Evolutionary conservation across 2,113 vertebrate genomes (phyloP).

Genomic region (Oncorhynchus kisutch): DNA sequence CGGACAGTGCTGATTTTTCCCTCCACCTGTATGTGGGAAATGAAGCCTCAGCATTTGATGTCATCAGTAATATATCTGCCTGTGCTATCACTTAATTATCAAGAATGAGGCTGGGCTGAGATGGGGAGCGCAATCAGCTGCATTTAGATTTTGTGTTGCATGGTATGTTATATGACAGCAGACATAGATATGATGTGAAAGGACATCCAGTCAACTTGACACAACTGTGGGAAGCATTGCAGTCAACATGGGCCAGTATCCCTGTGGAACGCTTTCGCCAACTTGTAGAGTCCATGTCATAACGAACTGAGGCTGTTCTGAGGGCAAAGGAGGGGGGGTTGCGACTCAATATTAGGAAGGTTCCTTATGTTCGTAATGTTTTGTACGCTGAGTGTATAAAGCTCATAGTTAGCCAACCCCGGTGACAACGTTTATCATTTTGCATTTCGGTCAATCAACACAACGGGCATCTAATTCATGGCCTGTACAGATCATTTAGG

Average conservation of each 20-base stretch:
- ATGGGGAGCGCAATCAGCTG: conserved; percentile 23
- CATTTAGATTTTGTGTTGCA: conserved; percentile 21
- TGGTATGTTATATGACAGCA: conserved; percentile 37
- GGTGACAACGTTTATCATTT: conserved; percentile 20
- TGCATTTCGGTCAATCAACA: conserved; percentile 36
- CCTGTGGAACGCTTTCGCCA: too few relatives aligned
- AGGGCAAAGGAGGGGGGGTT: too few relatives aligned
- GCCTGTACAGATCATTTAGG: conserved; percentile 1
- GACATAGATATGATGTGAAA: conserved; percentile 42
- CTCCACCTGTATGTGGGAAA: conserved; percentile 35
- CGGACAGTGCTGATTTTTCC: not conserved
- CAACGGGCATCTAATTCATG: conserved; percentile 13
- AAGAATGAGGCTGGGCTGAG: conserved; percentile 21
- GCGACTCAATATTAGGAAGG: too few relatives aligned
- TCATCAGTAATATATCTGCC: conserved; percentile 54
- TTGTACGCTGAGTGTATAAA: conserved; percentile 30
- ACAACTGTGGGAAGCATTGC: too few relatives aligned
- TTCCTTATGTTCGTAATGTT: too few relatives aligned
- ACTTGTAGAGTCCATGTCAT: too few relatives aligned
- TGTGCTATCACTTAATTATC: conserved; percentile 62
- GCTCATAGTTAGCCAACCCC: conserved; percentile 9
- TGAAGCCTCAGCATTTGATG: conserved; percentile 58
- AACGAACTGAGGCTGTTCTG: too few relatives aligned
- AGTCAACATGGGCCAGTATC: too few relatives aligned
- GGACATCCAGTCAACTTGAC: too few relatives aligned